These are phyloP conservation scores for Nipponacmea schrenckii DNA, from an alignment of 2,888 invertebrate species.

Conservation along the genomic window DNA sequence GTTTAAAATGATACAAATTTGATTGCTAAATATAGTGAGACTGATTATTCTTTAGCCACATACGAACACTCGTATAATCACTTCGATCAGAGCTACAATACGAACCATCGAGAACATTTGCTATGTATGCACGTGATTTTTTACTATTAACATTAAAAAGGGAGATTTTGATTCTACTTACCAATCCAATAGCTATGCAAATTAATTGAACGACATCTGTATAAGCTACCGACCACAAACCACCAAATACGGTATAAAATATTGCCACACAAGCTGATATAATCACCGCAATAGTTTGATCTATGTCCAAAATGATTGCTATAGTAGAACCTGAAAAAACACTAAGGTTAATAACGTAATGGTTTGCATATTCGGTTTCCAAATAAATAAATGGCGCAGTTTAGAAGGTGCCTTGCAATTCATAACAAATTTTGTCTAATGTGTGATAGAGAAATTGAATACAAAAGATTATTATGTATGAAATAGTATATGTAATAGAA, in stretches of 20 bases:
- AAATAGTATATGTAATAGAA: neutral
- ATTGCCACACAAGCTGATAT: constrained; percentile 44
- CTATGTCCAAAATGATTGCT: constrained; percentile 38
- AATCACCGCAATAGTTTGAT: constrained; percentile 35
- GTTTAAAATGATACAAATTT: too few species aligned
- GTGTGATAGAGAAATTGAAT: neutral
- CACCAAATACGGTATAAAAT: constrained; percentile 46
- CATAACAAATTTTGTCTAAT: neutral
- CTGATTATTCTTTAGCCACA: too few species aligned
- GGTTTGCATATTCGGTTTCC: too few species aligned
- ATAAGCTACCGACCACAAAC: constrained; percentile 49
- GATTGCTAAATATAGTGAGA: too few species aligned
- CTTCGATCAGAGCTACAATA: too few species aligned
- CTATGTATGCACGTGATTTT: too few species aligned
- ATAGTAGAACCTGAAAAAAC: constrained; percentile 40
- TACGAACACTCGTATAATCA: too few species aligned
- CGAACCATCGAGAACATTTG: too few species aligned
- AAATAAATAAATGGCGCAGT: too few species aligned
- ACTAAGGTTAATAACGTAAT: too few species aligned
- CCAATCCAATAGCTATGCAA: constrained; percentile 47
- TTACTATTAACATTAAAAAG: neutral
- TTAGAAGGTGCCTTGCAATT: too few species aligned
- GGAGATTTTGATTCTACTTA: constrained; percentile 21
- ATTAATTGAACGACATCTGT: constrained; percentile 50
- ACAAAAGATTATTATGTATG: neutral